Percentiles rank a stretch among this genome's conserved stretches.
Conservation (phyloP, 2,888 invertebrate genomes). For the Syrista parreyssii region DNA sequence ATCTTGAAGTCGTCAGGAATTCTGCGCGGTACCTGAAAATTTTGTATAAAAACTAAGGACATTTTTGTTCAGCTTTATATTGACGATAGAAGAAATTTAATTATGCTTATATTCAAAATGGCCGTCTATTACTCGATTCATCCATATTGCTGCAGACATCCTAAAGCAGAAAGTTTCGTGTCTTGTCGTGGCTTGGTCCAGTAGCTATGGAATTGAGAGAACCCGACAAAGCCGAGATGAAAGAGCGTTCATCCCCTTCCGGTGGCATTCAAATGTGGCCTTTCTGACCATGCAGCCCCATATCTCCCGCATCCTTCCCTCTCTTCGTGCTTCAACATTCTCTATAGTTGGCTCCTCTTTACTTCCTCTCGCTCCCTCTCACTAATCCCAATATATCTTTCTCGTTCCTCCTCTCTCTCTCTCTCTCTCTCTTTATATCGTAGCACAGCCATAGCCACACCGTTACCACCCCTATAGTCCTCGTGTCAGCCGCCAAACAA, state of each 20-base stretch:
- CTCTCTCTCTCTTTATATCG: constrained; percentile 24
- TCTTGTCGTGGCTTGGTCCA: background rate
- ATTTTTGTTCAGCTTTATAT: too few species aligned
- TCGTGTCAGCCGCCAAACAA: constrained; percentile 56
- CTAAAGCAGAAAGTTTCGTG: background rate
- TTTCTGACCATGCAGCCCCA: constrained; percentile 52
- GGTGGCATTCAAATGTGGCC: constrained; percentile 61
- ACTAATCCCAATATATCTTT: constrained; percentile 6
- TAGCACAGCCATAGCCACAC: constrained; percentile 17
- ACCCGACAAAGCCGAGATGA: constrained; percentile 42
- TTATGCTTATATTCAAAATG: background rate
- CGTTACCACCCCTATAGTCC: constrained; percentile 31
- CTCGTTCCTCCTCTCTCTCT: constrained; percentile 14
- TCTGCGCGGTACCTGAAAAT: background rate
- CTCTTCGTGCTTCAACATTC: constrained; percentile 33
- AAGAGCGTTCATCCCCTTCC: constrained; percentile 49
- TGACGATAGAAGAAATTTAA: background rate
- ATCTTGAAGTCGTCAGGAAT: background rate
- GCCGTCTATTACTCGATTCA: background rate
- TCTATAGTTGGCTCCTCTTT: constrained; percentile 19
- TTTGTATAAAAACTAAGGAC: background rate
- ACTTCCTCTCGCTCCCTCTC: constrained; percentile 19
- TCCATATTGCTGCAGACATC: background rate
- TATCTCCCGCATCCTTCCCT: constrained; percentile 52
- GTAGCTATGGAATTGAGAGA: background rate